Evolutionary conservation across 2,888 invertebrate species (phyloP), one percentile per base, ranked within the genome.

Genomic region (Polymixis flavicincta): DNA sequence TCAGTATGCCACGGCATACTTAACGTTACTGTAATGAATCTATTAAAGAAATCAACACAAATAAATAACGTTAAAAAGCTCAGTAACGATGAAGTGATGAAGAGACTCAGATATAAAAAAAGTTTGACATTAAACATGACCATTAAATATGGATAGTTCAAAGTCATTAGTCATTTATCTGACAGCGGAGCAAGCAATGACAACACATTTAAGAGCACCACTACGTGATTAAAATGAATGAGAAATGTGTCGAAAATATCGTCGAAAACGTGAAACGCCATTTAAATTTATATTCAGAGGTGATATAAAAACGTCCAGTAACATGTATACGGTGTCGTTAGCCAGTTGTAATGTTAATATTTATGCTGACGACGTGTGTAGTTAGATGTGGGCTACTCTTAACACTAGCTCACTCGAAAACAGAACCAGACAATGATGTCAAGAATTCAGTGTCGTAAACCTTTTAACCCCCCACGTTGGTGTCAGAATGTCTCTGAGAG

Each of bases 391-490:
- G 82, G 76, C 75, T 85, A 75, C 72, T 71, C 74, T 85, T 84
- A 87, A 80, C 76, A 81, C 74, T 78, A 76, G 76, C 74, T 66
- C 57, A 72, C 65, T 84, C 28, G 78, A 67, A 83, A 86, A 81
- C 83, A 82, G 81, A 87, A 84, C 83, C 72, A 80, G 80, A 84
- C 77, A 80, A 83, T 74, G 55, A 83, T 83, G 85, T 81, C 82
- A 82, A 83, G 81, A 81, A 75, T 80, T 87, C 83, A 82, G 70
- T 64, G 87, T 80, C 83, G 66, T 83, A 86, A 88, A 89, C 89
- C 85, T 86, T 85, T 90, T 87, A 86, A 88, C 88, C 89, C 81
- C 79, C 68, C 85, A 84, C 84, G 87, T 85, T 73, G 78, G 77
- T 80, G 84, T 79, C 72, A 79, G 71, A 76, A 64, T 68, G 80